Evolutionary conservation across 1,140 invertebrate species (phyloP), one percentile per base, ranked within the genome.

Genomic region (Stegodyphus dumicola): DNA sequence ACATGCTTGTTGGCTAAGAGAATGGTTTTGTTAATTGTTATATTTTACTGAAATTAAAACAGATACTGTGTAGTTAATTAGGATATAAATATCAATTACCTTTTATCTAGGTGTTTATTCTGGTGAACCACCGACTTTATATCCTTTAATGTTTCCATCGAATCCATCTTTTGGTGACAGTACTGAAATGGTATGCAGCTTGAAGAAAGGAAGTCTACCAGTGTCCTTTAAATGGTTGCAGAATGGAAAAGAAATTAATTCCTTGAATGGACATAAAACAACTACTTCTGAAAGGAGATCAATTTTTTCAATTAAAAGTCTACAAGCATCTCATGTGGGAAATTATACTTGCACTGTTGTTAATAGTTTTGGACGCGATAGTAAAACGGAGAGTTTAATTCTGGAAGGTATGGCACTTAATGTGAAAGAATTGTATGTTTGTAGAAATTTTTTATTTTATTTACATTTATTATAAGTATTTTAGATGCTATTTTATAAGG

Each of bases 341-440:
- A 87, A 88, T 70, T 89, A 89, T 79, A 89, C 89, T 1, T 89
- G 89, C 77, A 69, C 79, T 48, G 89, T 88, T 15, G 85, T 53
- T 51, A 89, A 89, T 74, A 64, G 71, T 11, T 85, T 86, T 7
- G 89, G 88, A n/a, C 74, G 85, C 7, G 87, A 87, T 56, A 86
- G 74, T 64, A 78, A 88, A 73, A 87, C 88, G 4, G 89, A 88
- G 9, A 77, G 67, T 6, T 76, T 89, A 48, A 15, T 52, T 11
- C 73, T 87, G 7, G 81, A 88, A 84, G 87, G 87, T 88, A 74
- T 10, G 56, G 15, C 56, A 60, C 5, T 33, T 33, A 33, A 33
- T 33, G 33, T 33, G 33, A 33, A 33, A 33, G 1, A 33, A 33
- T 3, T 33, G 33, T 33, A 33, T 3, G 33, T 33, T 33, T 33